These are phyloP conservation scores for Dipus sagitta DNA, from an alignment of 2,797 vertebrate genomes.

Conservation along the genomic window DNA sequence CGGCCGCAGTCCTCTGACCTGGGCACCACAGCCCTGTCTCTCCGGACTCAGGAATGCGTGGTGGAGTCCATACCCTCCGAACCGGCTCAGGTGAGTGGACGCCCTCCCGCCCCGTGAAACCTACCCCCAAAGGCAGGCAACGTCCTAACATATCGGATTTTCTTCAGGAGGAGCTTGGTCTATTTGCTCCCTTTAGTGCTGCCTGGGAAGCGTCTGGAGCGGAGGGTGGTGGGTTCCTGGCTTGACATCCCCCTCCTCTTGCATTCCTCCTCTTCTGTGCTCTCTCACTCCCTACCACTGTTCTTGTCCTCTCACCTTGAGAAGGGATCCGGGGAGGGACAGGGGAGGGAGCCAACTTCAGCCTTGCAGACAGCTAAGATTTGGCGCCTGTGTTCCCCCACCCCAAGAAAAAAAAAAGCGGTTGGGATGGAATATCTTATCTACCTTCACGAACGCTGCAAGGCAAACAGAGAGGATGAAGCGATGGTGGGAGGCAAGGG, in stretches of 20 bases:
- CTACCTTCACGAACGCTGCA: conserved; percentile 44
- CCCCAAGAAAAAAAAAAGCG: background rate
- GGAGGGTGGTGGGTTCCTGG: conserved; percentile 48
- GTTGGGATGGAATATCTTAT: conserved; percentile 48
- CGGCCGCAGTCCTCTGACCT: conserved; percentile 84
- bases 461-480: conserved; percentile 31
- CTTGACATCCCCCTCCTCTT: background rate
- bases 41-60: conserved; percentile 90
- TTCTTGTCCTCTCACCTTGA: conserved; percentile 77
- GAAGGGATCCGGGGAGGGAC: conserved; percentile 52
- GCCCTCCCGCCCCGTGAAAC: background rate
- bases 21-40: conserved; percentile 87
- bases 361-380: conserved; percentile 70
- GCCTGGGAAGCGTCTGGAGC: background rate
- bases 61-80: conserved; percentile 65
- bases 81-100: conserved; percentile 54
- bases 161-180: conserved; percentile 65
- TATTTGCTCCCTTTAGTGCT: conserved; percentile 52
- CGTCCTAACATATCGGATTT: conserved; percentile 59
- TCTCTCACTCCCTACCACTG: background rate
- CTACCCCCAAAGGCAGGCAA: background rate
- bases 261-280: background rate
- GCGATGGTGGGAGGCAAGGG: background rate
- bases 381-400: conserved; percentile 67
- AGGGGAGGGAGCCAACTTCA: conserved; percentile 77